These are phyloP conservation scores for Fragum sueziense DNA, from an alignment of 2,888 invertebrate genomes.

Conservation along the genomic window DNA sequence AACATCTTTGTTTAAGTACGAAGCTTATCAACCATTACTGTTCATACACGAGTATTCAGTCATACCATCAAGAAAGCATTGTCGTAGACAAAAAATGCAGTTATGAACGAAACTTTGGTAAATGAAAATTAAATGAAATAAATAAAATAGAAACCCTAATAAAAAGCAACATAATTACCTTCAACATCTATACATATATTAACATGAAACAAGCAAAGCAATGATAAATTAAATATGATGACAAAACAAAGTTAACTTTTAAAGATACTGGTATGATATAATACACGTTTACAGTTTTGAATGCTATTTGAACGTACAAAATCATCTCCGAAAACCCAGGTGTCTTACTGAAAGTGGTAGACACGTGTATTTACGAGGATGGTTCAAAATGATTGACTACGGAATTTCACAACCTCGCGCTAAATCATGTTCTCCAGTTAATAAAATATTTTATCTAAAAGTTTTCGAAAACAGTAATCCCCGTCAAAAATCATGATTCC, in stretches of 20 bases:
- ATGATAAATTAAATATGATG: conserved; percentile 23
- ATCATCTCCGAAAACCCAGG: too few species aligned
- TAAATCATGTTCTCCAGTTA: not conserved
- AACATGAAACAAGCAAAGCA: conserved; percentile 29
- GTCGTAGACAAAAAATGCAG: not conserved
- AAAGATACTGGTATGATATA: not conserved
- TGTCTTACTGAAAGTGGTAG: too few species aligned
- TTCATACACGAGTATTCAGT: too few species aligned
- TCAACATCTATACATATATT: conserved; percentile 18
- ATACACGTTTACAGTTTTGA: not conserved
- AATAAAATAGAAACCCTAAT: not conserved
- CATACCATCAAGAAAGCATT: not conserved
- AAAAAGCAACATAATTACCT: conserved; percentile 19
- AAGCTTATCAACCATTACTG: too few species aligned
- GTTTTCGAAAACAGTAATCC: not conserved
- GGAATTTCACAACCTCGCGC: conserved; percentile 16
- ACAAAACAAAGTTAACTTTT: not conserved
- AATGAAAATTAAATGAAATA: not conserved
- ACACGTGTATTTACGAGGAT: too few species aligned
- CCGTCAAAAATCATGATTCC: too few species aligned
- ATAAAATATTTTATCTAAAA: not conserved
- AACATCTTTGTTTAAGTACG: too few species aligned
- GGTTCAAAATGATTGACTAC: conserved; percentile 3
- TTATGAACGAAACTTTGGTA: not conserved
- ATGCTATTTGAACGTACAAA: too few species aligned